A percentile compares a stretch with the other conserved stretches of the same genome.
Evolutionary conservation across 1,140 invertebrate genomes (phyloP).

Genomic region (Apis dorsata): DNA sequence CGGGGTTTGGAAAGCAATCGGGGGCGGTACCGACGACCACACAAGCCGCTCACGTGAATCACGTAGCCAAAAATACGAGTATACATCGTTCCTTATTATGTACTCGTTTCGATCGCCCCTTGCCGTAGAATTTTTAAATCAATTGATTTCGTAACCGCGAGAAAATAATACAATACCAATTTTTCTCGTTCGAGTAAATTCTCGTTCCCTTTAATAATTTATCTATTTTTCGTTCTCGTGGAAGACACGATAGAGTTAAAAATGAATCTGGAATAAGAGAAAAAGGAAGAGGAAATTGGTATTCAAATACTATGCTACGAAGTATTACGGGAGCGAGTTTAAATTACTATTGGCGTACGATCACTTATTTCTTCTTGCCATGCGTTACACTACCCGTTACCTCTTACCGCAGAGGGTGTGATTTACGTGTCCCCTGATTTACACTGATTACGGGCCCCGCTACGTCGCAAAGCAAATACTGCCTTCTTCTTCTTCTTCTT

Average conservation of each 20-base stretch:
- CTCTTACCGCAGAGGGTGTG: constrained; percentile 75
- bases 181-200: too few relatives aligned
- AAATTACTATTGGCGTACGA: neutral
- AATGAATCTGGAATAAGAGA: neutral
- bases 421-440: constrained; percentile 80
- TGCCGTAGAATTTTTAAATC: neutral
- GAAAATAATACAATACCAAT: too few relatives aligned
- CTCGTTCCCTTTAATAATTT: neutral
- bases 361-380: constrained; percentile 35
- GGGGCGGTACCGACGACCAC: constrained; percentile 69
- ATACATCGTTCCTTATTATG: constrained; percentile 21
- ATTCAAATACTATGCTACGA: neutral
- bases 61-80: constrained; percentile 53
- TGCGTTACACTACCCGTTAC: constrained; percentile 70
- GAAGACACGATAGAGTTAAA: neutral
- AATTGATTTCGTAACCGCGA: neutral
- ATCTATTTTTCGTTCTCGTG: neutral
- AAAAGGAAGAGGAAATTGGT: neutral
- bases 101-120: neutral
- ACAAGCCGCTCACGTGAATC: constrained; percentile 62
- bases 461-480: constrained; percentile 77
- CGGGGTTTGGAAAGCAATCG: constrained; percentile 50
- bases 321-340: constrained; percentile 15
- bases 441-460: constrained; percentile 79
- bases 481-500: constrained; percentile 45